phyloP scores from a whole-genome alignment of 2,888 invertebrate species.

The Scaptomyza tumidula region DNA sequence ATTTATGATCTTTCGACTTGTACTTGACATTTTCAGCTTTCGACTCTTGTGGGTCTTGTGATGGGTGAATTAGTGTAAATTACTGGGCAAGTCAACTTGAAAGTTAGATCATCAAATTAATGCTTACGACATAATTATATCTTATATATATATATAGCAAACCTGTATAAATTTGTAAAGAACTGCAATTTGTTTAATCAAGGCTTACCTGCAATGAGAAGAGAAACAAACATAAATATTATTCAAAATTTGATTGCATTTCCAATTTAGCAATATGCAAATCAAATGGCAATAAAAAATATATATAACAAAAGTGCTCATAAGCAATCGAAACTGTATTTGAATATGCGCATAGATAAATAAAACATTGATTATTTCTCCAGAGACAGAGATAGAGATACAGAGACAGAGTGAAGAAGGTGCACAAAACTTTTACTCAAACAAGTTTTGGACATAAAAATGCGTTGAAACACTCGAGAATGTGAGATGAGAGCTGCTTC shows the following conservation, averaged over 20 bases:
- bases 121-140: conserved; percentile 2
- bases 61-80: conserved; percentile 65
- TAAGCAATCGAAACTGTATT: conserved; percentile 53
- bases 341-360: conserved; percentile 56
- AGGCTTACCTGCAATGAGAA: conserved; percentile 70
- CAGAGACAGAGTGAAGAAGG: too few species aligned
- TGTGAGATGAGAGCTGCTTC: conserved; percentile 13
- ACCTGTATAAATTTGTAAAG: conserved; percentile 16
- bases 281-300: conserved; percentile 41
- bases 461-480: conserved; percentile 36
- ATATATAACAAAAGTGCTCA: conserved; percentile 26
- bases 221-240: conserved; percentile 32
- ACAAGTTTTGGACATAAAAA: conserved; percentile 48
- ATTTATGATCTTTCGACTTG: conserved; percentile 73
- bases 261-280: conserved; percentile 47
- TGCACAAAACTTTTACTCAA: conserved; percentile 30
- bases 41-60: conserved; percentile 26
- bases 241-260: conserved; percentile 47
- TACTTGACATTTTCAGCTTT: conserved; percentile 66
- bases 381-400: conserved; percentile 30
- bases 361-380: conserved; percentile 67
- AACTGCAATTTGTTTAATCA: not conserved
- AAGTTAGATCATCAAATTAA: conserved; percentile 45
- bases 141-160: conserved; percentile 18
- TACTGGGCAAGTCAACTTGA: conserved; percentile 43